Conservation (phyloP, 2,888 invertebrate genomes). For the Drosophila mayaguana region DNA sequence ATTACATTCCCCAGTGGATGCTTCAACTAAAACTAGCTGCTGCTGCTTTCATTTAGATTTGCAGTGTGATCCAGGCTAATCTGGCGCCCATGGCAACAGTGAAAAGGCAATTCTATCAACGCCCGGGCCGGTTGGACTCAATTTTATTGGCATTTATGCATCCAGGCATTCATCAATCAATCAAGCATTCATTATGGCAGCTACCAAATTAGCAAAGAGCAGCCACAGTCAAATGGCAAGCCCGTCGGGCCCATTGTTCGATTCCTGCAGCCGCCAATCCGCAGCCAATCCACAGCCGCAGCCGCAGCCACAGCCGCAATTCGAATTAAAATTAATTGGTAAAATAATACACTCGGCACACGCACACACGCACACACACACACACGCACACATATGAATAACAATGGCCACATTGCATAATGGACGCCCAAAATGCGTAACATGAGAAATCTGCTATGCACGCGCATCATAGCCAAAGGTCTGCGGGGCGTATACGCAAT, state of each 20-base stretch:
- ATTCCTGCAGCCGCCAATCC: background rate
- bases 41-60: background rate
- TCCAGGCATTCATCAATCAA: slow-evolving; percentile 44
- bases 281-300: slow-evolving; percentile 18
- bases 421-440: slow-evolving; percentile 38
- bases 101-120: slow-evolving; percentile 66
- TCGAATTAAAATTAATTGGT: slow-evolving; percentile 51
- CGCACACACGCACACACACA: background rate
- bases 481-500: slow-evolving; percentile 46
- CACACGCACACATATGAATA: slow-evolving; percentile 11
- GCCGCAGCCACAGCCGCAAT: slow-evolving; percentile 31
- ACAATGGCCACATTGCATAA: slow-evolving; percentile 24
- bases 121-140: background rate
- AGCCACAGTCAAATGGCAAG: slow-evolving; percentile 22
- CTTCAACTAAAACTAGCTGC: background rate
- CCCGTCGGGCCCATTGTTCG: slow-evolving; percentile 28
- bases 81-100: slow-evolving; percentile 19
- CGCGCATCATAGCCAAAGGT: background rate
- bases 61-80: background rate
- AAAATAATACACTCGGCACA: slow-evolving; percentile 21
- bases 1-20: slow-evolving; percentile 33
- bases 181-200: slow-evolving; percentile 66
- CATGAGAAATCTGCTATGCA: slow-evolving; percentile 6
- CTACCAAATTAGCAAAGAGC: slow-evolving; percentile 63
- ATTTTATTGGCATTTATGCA: slow-evolving; percentile 44